Evolutionary conservation across 2,113 vertebrate species (phyloP), one percentile per base, ranked within the genome.

Genomic region (Leuciscus idus): DNA sequence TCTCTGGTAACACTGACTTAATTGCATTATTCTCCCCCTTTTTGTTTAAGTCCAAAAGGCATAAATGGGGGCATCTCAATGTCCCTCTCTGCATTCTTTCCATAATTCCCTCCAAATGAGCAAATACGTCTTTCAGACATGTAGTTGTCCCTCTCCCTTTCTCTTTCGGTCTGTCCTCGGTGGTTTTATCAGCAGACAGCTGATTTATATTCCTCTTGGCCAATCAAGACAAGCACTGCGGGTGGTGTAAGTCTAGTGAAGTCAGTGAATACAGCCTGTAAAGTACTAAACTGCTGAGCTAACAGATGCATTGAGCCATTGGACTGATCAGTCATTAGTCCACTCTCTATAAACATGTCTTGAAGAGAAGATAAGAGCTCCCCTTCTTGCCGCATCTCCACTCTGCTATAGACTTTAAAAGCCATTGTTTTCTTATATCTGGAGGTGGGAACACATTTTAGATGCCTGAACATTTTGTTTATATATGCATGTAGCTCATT

Each of bases 171-270:
- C 75, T 73, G n/a, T 55, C 19, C 23, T 30, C 46, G 0, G 73
- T 59, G 28, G 72, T 85, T 86, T 72, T 87, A 87, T 81, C 78
- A 84, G 90, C 81, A 62, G 72, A 73, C 76, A 8, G 57, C 50
- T 87, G 87, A 88, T 89, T 88, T 85, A 85, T 86, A 88, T 43
- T 87, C 86, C 83, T 70, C 21, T 28, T 64, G 79, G 39, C 61
- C 57, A 68, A n/a, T 52, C 77, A 74, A 80, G 89, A 88, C 86
- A 85, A 86, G 70, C 85, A 72, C 76, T 46, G 33, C 55, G 52
- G 26, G 78, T 57, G 83, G 88, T 84, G 80, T 39, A 48, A 81
- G 84, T 78, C 26, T 39, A 84, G 84, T 83, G 52, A 87, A 88
- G 55, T 74, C 84, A n/a, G 21, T 61, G 46, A 87, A 85, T 72